Conservation (phyloP, 2,113 vertebrate genomes). For the Varanus komodoensis region DNA sequence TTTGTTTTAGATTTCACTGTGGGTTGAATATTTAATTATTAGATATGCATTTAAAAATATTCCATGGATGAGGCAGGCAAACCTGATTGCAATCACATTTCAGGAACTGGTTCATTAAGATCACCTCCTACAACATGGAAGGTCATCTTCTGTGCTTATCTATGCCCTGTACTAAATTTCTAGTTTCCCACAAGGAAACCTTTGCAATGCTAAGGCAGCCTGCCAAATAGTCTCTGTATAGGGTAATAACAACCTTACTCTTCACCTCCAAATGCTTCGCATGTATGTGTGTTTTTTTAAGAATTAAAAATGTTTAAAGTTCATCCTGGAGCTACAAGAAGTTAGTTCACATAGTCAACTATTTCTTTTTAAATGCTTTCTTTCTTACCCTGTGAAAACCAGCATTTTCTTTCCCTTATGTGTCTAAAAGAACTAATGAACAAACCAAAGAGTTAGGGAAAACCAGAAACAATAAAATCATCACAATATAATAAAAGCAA, state of each 20-base stretch:
- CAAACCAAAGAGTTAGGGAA: not conserved
- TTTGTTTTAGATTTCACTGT: not conserved
- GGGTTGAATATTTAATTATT: not conserved
- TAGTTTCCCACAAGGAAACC: constrained; percentile 41
- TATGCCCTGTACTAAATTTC: constrained; percentile 10
- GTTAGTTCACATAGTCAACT: constrained; percentile 41
- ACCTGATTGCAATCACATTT: not conserved
- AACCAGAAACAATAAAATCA: too few species aligned
- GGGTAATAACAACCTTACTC: constrained; percentile 37
- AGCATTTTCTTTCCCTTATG: constrained; percentile 28
- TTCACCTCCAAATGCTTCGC: not conserved
- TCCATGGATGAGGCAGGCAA: constrained; percentile 13
- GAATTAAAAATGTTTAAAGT: constrained; percentile 45
- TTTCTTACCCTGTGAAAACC: constrained; percentile 32
- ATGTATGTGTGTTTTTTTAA: not conserved
- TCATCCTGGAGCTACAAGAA: constrained; percentile 44
- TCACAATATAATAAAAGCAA: too few species aligned
- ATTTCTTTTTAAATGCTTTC: constrained; percentile 29
- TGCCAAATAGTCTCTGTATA: constrained; percentile 30
- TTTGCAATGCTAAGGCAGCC: constrained; percentile 33
- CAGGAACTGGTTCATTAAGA: constrained; percentile 1
- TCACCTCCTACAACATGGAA: not conserved
- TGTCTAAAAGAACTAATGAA: constrained; percentile 35
- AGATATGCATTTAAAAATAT: constrained; percentile 28
- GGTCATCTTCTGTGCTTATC: not conserved